These are phyloP conservation scores for Oophaga pumilio DNA, from an alignment of 2,113 vertebrate genomes.

Conservation along the genomic window DNA sequence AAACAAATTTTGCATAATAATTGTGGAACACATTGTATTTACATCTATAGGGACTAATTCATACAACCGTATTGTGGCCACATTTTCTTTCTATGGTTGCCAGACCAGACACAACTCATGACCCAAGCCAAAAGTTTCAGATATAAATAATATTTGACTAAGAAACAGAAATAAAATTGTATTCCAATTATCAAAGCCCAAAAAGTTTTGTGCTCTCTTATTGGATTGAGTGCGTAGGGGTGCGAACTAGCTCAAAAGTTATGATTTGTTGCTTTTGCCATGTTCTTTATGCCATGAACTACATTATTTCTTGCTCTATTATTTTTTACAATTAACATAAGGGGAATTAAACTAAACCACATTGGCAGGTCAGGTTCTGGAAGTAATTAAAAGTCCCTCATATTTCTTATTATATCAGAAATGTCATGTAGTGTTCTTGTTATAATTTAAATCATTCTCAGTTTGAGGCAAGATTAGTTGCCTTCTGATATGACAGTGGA, in stretches of 20 bases:
- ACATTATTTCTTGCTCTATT: background rate
- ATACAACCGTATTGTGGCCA: no score
- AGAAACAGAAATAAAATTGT: no score
- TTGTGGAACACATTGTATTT: no score
- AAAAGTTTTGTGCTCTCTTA: no score
- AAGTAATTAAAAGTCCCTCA: constrained; percentile 38
- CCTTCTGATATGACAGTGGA: constrained; percentile 61
- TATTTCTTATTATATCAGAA: constrained; percentile 22
- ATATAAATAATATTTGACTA: no score
- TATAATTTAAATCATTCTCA: constrained; percentile 59
- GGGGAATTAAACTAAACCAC: background rate
- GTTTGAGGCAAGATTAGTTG: constrained; percentile 56
- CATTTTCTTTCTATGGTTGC: no score
- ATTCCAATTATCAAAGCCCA: no score
- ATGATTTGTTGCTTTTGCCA: background rate
- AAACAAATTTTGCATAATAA: no score
- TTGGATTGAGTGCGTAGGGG: no score
- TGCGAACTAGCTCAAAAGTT: background rate
- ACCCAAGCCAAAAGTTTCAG: no score
- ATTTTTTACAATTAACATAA: background rate
- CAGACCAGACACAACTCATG: no score
- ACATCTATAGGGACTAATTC: no score
- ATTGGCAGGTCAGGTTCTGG: background rate
- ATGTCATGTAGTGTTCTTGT: constrained; percentile 51
- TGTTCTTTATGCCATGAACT: background rate